Percentiles rank a stretch among this genome's conserved stretches.
Conservation (phyloP, 2,113 vertebrate genomes). For the Apteryx mantelli region DNA sequence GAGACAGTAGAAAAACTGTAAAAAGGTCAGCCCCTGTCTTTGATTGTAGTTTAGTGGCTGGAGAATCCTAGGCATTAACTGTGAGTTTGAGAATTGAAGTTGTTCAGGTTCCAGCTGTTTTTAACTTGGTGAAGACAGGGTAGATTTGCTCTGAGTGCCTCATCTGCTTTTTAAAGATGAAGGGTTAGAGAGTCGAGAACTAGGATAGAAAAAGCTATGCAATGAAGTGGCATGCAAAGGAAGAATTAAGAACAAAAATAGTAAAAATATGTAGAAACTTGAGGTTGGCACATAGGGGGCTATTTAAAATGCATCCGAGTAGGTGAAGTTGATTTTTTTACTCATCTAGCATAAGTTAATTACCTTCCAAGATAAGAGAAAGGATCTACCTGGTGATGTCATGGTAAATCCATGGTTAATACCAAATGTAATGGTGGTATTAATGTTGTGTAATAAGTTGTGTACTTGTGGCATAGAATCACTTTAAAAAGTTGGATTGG, state of each 20-base stretch:
- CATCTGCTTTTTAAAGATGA: neutral
- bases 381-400: neutral
- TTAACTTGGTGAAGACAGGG: neutral
- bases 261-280: neutral
- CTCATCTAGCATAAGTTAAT: neutral
- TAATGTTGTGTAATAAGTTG: neutral
- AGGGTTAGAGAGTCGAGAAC: too few relatives aligned
- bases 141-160: neutral
- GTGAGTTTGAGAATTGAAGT: neutral
- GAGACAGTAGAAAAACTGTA: neutral
- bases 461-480: neutral
- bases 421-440: neutral
- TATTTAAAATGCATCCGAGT: neutral
- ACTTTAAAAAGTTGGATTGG: neutral
- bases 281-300: neutral
- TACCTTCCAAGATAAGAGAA: neutral
- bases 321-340: neutral
- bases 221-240: neutral
- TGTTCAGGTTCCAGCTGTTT: neutral
- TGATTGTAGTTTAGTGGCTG: neutral
- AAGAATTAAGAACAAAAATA: neutral
- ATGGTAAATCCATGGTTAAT: neutral
- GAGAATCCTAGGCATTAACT: neutral
- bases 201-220: neutral
- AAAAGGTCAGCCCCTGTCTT: neutral